Percentiles rank a stretch among this genome's conserved stretches.
Conservation (phyloP, 30 jellyfish, hydroid and myxozoan species). For the Hydractinia symbiolongicarpus region DNA sequence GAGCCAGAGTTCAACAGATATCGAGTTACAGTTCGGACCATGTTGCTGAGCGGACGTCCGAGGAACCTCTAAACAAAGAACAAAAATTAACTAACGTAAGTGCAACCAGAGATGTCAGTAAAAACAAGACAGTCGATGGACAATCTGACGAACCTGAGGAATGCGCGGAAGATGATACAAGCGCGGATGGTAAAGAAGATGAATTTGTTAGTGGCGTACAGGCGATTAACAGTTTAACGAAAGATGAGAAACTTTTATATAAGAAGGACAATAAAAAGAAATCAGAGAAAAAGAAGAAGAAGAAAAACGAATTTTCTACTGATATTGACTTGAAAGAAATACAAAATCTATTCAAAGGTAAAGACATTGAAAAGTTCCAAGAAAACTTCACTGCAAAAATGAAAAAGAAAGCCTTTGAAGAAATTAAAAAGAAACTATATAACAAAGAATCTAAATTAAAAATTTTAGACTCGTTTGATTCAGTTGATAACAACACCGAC, state of each 20-base stretch:
- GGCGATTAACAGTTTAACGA: slow-evolving; percentile 23
- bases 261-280: not conserved
- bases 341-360: slow-evolving; percentile 19
- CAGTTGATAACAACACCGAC: slow-evolving; percentile 16
- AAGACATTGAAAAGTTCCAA: slow-evolving; percentile 30
- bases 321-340: slow-evolving; percentile 24
- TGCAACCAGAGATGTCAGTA: not conserved
- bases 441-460: slow-evolving; percentile 1
- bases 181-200: slow-evolving; percentile 21
- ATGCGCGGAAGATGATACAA: slow-evolving; percentile 24
- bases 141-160: slow-evolving; percentile 20
- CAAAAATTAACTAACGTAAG: not conserved
- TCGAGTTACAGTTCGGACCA: not conserved
- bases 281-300: not conserved
- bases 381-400: slow-evolving; percentile 5
- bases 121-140: not conserved
- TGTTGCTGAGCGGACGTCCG: not conserved
- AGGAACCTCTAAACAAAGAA: not conserved
- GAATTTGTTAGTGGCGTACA: slow-evolving; percentile 18
- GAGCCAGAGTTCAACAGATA: not conserved
- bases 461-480: slow-evolving; percentile 13
- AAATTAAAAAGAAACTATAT: not conserved
- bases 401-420: slow-evolving; percentile 27
- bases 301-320: slow-evolving; percentile 18
- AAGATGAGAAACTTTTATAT: not conserved